Conservation (phyloP, 2,797 vertebrate species). For the Cichlasoma orientale region DNA sequence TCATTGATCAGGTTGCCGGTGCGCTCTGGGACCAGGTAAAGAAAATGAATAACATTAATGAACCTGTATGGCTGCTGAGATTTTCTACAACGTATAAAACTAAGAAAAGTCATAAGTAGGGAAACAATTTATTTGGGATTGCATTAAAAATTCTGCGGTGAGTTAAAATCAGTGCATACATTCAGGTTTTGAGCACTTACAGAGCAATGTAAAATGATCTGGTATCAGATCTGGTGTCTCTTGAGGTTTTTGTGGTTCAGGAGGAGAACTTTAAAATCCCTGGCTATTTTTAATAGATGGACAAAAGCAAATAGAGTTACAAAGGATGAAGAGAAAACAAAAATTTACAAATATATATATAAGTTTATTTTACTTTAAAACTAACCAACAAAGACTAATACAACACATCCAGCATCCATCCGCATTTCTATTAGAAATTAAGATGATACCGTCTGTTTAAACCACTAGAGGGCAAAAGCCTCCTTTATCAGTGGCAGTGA, state of each 20-base stretch:
- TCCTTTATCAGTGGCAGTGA: not conserved
- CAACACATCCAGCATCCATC: not conserved
- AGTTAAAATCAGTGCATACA: not conserved
- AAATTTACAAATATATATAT: too few relatives aligned
- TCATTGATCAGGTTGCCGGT: constrained; percentile 99
- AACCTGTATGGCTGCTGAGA: not conserved
- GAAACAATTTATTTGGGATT: not conserved
- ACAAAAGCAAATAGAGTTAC: too few relatives aligned
- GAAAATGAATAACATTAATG: not conserved
- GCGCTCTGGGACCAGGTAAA: constrained; percentile 98
- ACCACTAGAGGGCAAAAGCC: constrained; percentile 53
- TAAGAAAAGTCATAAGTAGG: not conserved
- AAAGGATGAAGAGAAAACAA: too few relatives aligned
- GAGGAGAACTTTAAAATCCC: not conserved
- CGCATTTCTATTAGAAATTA: not conserved
- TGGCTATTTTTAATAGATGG: too few relatives aligned
- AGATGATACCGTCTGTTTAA: not conserved
- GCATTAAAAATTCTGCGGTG: not conserved
- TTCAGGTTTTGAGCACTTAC: not conserved
- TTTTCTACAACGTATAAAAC: not conserved
- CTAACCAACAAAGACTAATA: not conserved
- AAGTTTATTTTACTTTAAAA: too few relatives aligned
- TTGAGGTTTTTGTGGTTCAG: not conserved
- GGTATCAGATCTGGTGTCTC: not conserved
- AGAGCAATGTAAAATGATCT: not conserved